Base-by-base conservation (phyloP, 2,797 vertebrate species). In the Chiroxiphia lanceolata region DNA sequence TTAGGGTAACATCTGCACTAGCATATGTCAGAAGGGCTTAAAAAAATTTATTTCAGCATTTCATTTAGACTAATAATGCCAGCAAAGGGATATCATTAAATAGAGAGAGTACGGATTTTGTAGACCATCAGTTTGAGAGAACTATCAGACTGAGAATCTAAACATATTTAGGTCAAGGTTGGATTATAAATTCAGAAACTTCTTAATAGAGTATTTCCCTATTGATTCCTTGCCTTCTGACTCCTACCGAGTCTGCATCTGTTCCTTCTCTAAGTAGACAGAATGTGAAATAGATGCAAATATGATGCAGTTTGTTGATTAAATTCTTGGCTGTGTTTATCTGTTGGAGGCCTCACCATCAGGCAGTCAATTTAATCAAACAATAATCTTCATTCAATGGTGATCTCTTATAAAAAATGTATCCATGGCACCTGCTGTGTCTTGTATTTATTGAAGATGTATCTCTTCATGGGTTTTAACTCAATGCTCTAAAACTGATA, bases 241-340 rank as follows among this genome's bases (percentile, higher is more conserved):
- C 83, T 96, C 96, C 94, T 89, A 92, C 94, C 65, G 95, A 92
- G 92, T 65, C 54, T 92, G 75, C 96, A 97, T 97, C 95, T 97
- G 95, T 93, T 97, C 90, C 27, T 95, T 89, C 83, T 92, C 91
- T 88, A 90, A 96, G 92, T 14, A 96, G 74, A 91, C 45, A 87
- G 83, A 93, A 96, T 3, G 5, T 84, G 77, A 94, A 95, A 96
- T 78, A 92, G 57, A 97, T 93, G 80, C 93, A 97, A 92, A 97
- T 96, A 85, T 31, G 75, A 96, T 95, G 87, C 68, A 94, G 90
- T 86, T 97, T 96, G 92, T 95, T 96, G 95, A 97, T 97, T 96
- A 94, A 96, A 96, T 95, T 85, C 86, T 94, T 97, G 90, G 69
- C 88, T 94, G 68, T 81, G 48, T 96, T 95, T 95, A 90, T 97